phyloP scores from a whole-genome alignment of 2,888 invertebrate species.

The Argynnis bischoffii region DNA sequence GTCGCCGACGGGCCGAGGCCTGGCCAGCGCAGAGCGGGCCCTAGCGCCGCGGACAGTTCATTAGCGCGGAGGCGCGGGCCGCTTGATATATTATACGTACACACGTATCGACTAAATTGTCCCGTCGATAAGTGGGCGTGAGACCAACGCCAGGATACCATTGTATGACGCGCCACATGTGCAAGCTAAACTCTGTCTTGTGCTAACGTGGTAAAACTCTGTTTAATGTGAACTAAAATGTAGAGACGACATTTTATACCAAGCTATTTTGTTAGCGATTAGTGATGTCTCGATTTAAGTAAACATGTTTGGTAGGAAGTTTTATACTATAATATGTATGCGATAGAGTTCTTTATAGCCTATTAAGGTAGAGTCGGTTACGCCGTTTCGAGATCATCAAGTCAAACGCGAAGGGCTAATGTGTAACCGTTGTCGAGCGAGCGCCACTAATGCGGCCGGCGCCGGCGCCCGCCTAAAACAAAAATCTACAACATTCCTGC shows the following conservation, averaged over 20 bases:
- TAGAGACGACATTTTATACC: constrained; percentile 11
- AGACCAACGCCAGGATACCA: constrained; percentile 40
- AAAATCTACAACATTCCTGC: constrained; percentile 75
- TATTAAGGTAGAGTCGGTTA: neutral
- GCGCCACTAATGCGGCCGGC: constrained; percentile 74
- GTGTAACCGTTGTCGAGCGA: constrained; percentile 65
- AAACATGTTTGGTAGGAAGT: neutral
- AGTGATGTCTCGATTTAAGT: constrained; percentile 6
- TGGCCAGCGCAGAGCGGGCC: constrained; percentile 7
- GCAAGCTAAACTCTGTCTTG: constrained; percentile 30
- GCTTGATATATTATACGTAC: constrained; percentile 69
- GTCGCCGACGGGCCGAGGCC: constrained; percentile 4
- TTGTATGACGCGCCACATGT: neutral
- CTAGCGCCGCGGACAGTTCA: constrained; percentile 26
- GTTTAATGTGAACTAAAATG: constrained; percentile 15
- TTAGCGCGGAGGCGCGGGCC: constrained; percentile 39
- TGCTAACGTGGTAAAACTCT: neutral
- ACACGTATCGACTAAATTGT: constrained; percentile 71
- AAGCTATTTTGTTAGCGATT: constrained; percentile 7
- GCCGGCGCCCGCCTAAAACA: constrained; percentile 79
- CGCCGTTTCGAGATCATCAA: neutral
- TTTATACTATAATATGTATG: neutral
- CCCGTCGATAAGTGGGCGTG: constrained; percentile 75
- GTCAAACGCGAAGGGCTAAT: constrained; percentile 64
- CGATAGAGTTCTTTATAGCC: neutral